Evolutionary conservation across 2,113 vertebrate species (phyloP).

Genomic region (Phylloscopus whistleri): DNA sequence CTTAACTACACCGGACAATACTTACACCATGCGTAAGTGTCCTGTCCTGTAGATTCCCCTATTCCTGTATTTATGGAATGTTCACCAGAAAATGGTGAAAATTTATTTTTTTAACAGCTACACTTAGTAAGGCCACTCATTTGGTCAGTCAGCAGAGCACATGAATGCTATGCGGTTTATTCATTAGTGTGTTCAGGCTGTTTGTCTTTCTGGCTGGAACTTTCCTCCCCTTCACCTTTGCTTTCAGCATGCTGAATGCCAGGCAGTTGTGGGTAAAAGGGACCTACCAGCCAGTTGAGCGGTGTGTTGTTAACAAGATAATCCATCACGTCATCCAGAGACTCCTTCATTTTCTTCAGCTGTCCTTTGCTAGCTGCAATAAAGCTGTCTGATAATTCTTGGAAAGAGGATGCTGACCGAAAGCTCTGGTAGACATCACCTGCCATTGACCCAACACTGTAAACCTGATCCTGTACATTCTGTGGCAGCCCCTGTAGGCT

Average conservation of each 20-base stretch:
- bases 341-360: constrained; percentile 77
- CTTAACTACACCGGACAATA: background rate
- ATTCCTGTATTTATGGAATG: background rate
- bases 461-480: constrained; percentile 79
- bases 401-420: constrained; percentile 62
- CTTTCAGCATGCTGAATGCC: constrained; percentile 59
- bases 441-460: constrained; percentile 71
- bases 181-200: constrained; percentile 23
- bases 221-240: constrained; percentile 41
- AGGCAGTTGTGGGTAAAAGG: constrained; percentile 72
- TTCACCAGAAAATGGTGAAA: background rate
- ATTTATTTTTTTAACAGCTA: background rate
- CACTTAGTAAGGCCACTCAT: background rate
- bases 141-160: background rate
- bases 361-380: constrained; percentile 80
- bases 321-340: constrained; percentile 81
- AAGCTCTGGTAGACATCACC: constrained; percentile 77
- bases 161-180: constrained; percentile 11
- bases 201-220: constrained; percentile 50
- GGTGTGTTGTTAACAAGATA: constrained; percentile 89
- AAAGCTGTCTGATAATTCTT: constrained; percentile 78
- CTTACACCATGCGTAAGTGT: background rate
- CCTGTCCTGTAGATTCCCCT: background rate
- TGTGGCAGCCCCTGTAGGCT: constrained; percentile 83
- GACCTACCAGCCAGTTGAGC: constrained; percentile 87